Conservation (phyloP, 2,797 vertebrate genomes). For the Alectoris magna region DNA sequence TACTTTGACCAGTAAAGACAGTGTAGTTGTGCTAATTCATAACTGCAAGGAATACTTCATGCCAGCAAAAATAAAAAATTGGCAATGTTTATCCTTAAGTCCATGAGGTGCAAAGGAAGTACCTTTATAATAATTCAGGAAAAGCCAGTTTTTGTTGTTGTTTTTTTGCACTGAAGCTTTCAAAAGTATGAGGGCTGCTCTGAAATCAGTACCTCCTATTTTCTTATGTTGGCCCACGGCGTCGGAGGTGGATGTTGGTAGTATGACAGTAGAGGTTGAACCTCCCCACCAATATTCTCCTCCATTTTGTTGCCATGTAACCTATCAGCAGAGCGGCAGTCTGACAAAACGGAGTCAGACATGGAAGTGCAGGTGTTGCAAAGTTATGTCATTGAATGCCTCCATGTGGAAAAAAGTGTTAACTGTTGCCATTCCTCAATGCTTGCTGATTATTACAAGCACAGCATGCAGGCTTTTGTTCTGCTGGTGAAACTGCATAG, state of each 20-base stretch:
- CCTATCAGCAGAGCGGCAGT: not conserved
- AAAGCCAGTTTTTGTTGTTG: not conserved
- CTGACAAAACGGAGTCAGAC: not conserved
- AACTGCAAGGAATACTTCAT: not conserved
- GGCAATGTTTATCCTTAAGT: not conserved
- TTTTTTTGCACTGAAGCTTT: not conserved
- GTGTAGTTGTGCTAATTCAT: not conserved
- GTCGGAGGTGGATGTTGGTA: not conserved
- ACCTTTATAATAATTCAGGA: not conserved
- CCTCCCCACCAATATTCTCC: too few species aligned
- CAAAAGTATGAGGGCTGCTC: not conserved
- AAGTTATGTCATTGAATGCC: too few species aligned
- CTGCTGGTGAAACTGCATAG: too few species aligned
- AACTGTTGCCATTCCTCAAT: too few species aligned
- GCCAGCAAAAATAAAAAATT: not conserved
- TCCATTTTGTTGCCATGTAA: too few species aligned
- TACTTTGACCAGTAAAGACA: not conserved
- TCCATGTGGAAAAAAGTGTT: too few species aligned
- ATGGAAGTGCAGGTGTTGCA: too few species aligned
- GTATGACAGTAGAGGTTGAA: not conserved
- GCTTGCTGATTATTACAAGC: too few species aligned
- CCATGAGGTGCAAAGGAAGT: not conserved
- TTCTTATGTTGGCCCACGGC: not conserved
- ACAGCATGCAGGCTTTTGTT: too few species aligned
- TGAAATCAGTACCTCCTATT: not conserved